Percentiles rank a stretch among this genome's conserved stretches.
Evolutionary conservation across 2,888 invertebrate genomes (phyloP).

Genomic region (Lacanobia oleracea): DNA sequence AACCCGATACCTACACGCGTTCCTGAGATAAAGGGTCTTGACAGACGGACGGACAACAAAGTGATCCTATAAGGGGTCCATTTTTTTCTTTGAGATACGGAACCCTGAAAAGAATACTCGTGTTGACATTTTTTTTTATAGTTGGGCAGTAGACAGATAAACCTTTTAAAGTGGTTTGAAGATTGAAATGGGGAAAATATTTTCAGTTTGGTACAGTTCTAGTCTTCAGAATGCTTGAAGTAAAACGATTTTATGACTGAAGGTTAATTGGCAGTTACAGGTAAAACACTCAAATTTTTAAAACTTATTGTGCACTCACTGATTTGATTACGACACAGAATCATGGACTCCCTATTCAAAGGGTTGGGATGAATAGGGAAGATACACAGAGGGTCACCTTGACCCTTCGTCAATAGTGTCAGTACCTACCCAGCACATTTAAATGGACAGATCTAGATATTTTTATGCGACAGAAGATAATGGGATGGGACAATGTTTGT

Average conservation of each 20-base stretch:
- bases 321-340: neutral
- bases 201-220: too few relatives aligned
- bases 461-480: neutral
- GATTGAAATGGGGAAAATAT: neutral
- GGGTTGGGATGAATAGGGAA: constrained; percentile 48
- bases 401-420: constrained; percentile 31
- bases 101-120: too few relatives aligned
- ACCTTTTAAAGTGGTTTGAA: neutral
- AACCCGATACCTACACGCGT: too few relatives aligned
- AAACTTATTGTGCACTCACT: neutral
- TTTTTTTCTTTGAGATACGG: too few relatives aligned
- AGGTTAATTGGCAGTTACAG: too few relatives aligned
- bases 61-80: too few relatives aligned
- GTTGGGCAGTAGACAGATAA: neutral
- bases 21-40: too few relatives aligned
- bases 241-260: too few relatives aligned
- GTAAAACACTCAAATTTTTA: too few relatives aligned
- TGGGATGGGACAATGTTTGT: neutral
- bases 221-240: too few relatives aligned
- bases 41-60: too few relatives aligned
- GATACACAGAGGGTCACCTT: constrained; percentile 41
- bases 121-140: neutral
- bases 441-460: neutral
- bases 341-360: constrained; percentile 35
- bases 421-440: neutral